Conservation (phyloP, 1,140 invertebrate genomes). For the Pissodes strobi region DNA sequence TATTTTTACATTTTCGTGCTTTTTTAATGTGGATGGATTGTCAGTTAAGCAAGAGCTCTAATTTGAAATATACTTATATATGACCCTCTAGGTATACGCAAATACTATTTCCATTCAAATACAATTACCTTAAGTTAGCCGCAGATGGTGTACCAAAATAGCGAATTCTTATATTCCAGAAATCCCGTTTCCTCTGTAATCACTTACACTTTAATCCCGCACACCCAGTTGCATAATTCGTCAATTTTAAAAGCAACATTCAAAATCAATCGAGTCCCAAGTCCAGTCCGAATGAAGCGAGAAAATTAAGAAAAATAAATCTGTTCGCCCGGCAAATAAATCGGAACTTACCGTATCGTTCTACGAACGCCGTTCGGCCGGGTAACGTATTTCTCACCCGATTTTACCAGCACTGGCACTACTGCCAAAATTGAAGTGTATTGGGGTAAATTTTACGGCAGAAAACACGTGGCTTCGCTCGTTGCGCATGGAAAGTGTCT, state of each 20-base stretch:
- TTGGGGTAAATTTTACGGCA: constrained; percentile 33
- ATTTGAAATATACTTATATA: too few species aligned
- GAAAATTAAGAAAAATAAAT: not conserved
- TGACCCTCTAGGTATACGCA: too few species aligned
- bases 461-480: constrained; percentile 29
- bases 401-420: constrained; percentile 9
- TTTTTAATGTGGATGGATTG: too few species aligned
- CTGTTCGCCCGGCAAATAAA: not conserved
- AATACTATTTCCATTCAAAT: too few species aligned
- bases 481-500: constrained; percentile 34
- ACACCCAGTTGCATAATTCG: not conserved
- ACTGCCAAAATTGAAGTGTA: constrained; percentile 36
- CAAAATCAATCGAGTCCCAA: too few species aligned
- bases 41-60: too few species aligned
- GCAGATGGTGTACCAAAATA: too few species aligned
- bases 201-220: not conserved
- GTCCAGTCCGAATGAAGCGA: too few species aligned
- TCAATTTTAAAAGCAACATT: not conserved
- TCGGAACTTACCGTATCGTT: not conserved
- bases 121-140: too few species aligned
- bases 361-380: not conserved
- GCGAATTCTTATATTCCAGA: not conserved
- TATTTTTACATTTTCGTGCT: too few species aligned
- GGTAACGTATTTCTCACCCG: not conserved
- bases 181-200: not conserved